Conservation (phyloP, 2,888 invertebrate species). For the Dryomyza anilis region DNA sequence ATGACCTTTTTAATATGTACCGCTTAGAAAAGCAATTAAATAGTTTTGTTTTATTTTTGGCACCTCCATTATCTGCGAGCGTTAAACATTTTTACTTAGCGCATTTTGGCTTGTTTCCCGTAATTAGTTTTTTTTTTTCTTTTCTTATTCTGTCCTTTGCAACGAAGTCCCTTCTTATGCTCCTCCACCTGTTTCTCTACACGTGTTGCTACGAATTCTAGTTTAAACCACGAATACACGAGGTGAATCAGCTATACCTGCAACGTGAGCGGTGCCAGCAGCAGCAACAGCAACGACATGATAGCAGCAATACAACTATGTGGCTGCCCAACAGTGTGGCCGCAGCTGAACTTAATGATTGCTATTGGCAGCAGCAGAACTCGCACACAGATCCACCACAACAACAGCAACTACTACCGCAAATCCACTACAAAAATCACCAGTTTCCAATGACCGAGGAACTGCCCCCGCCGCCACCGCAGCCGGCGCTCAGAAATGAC, state of each 20-base stretch:
- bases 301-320: no score
- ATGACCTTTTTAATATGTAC: no score
- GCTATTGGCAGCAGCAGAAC: constrained; percentile 16
- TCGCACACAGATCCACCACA: constrained; percentile 12
- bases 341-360: constrained; percentile 31
- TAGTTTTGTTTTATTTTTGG: no score
- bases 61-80: no score
- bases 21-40: no score
- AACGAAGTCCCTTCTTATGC: no score
- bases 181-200: no score
- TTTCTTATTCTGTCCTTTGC: no score
- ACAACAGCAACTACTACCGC: constrained; percentile 27
- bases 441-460: constrained; percentile 54
- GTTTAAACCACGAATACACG: no score
- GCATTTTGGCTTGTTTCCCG: background rate
- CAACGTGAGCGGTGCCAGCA: constrained; percentile 15
- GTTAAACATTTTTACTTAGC: no score
- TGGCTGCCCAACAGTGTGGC: constrained; percentile 4
- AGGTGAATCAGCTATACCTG: constrained; percentile 21
- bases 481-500: constrained; percentile 35
- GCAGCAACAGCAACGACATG: background rate
- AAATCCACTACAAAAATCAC: constrained; percentile 22
- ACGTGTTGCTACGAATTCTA: no score
- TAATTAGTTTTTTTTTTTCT: background rate
- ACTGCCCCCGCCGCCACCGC: constrained; percentile 53